Percentiles rank a stretch among this genome's conserved stretches.
Evolutionary conservation across 2,113 vertebrate species (phyloP).

Genomic region (Scophthalmus maximus): DNA sequence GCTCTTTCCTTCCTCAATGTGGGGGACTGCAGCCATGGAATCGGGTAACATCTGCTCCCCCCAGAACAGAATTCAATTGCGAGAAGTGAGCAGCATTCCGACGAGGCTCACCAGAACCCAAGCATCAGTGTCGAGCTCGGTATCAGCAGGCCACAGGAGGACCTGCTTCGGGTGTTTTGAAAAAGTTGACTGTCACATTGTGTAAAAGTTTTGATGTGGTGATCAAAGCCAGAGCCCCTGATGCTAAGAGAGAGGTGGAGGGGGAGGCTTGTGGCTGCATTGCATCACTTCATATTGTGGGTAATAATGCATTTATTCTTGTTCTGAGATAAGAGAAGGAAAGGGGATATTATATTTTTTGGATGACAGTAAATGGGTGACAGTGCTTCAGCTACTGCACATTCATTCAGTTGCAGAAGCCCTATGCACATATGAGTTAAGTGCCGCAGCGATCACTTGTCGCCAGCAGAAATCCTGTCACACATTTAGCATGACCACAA

Average conservation of each 20-base stretch:
- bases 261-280: neutral
- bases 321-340: neutral
- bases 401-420: neutral
- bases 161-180: neutral
- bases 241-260: neutral
- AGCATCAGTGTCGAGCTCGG: neutral
- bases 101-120: neutral
- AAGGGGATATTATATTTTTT: neutral
- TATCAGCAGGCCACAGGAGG: neutral
- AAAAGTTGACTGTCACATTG: constrained; percentile 6
- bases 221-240: constrained; percentile 20
- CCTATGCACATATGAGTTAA: neutral
- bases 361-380: no score
- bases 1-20: neutral
- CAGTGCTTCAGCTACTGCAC: neutral
- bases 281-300: constrained; percentile 10
- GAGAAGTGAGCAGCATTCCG: constrained; percentile 32
- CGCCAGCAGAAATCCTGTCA: neutral
- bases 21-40: neutral
- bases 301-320: neutral
- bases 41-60: constrained; percentile 1
- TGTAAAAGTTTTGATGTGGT: neutral
- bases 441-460: neutral
- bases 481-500: constrained; percentile 4
- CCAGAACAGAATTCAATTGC: neutral